phyloP scores from a whole-genome alignment of 2,888 invertebrate species.

The Agrochola litura region DNA sequence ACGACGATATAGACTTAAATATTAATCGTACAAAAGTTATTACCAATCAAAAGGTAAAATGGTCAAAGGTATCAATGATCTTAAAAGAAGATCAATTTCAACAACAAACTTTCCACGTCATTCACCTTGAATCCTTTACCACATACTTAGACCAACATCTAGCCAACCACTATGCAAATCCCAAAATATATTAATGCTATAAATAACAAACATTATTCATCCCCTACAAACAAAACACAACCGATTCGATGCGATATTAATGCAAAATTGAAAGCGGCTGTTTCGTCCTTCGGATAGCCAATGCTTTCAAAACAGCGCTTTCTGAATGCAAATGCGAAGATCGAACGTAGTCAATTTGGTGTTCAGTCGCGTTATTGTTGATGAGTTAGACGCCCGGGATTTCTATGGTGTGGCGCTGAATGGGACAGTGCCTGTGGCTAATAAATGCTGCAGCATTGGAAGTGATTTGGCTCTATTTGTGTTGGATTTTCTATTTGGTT shows the following conservation, averaged over 20 bases:
- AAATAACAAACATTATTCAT: slow-evolving; percentile 60
- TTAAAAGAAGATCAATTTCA: neutral
- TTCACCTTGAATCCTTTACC: neutral
- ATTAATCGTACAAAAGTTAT: neutral
- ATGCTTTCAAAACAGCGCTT: slow-evolving; percentile 76
- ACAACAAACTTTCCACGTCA: neutral
- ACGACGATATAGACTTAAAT: too few species aligned
- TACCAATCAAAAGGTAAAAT: too few species aligned
- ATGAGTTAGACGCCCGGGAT: slow-evolving; percentile 64
- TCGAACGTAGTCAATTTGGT: slow-evolving; percentile 65
- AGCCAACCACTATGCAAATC: slow-evolving; percentile 28
- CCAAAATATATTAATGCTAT: slow-evolving; percentile 50
- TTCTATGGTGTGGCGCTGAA: slow-evolving; percentile 56
- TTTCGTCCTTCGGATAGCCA: slow-evolving; percentile 73
- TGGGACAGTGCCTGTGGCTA: slow-evolving; percentile 40
- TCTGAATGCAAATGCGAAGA: slow-evolving; percentile 77
- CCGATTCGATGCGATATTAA: slow-evolving; percentile 71
- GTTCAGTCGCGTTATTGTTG: slow-evolving; percentile 59
- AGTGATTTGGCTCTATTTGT: slow-evolving; percentile 39
- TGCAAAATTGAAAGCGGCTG: slow-evolving; percentile 76
- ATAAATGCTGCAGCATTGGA: slow-evolving; percentile 39
- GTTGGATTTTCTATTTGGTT: neutral
- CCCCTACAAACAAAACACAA: slow-evolving; percentile 58
- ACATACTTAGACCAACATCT: neutral
- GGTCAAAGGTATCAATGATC: too few species aligned